Evolutionary conservation across 1,140 invertebrate genomes (phyloP), one percentile per base, ranked within the genome.

Genomic region (Druon quercuslanigerum): DNA sequence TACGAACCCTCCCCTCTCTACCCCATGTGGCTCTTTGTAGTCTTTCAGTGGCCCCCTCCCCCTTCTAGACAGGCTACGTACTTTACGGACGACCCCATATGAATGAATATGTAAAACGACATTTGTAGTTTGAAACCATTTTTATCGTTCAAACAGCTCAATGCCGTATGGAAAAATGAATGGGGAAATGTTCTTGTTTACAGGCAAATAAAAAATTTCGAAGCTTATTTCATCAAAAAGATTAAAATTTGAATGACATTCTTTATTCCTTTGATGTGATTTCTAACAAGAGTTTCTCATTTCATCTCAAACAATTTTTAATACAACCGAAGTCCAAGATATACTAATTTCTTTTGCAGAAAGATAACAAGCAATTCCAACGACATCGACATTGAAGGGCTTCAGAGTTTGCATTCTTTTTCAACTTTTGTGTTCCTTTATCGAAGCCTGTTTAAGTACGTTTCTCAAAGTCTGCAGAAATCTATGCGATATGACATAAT

Each of bases 331-430:
- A 66, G 25, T 40, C n/a, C 25, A 66, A 66, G 60, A 40, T 46
- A 66, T 66, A 25, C 46, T 66, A 66, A 66, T 66, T 66, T 66
- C 60, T 33, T 66, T 66, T 40, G 8, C 60, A 6, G 13, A 16
- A 40, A 66, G 60, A 66, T 66, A 66, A 66, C 60, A 66, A 66
- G 60, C 60, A 66, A 66, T 66, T 66, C 12, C 60, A 40, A 33
- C 14, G 25, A n/a, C 13, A 16, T 66, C 60, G 60, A 66, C 25
- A 25, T 66, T 33, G 46, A 66, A 66, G 60, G 33, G 60, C 25
- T 33, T 66, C 16, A n/a, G 25, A 40, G 20, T 40, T 14, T 25
- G 25, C 60, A 66, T 66, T 66, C 20, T 66, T 66, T 66, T 66
- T 33, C 12, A 66, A 66, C 60, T 66, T 66, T 56, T 56, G 6